Conservation (phyloP, 2,797 vertebrate genomes). For the Rhinella marina region DNA sequence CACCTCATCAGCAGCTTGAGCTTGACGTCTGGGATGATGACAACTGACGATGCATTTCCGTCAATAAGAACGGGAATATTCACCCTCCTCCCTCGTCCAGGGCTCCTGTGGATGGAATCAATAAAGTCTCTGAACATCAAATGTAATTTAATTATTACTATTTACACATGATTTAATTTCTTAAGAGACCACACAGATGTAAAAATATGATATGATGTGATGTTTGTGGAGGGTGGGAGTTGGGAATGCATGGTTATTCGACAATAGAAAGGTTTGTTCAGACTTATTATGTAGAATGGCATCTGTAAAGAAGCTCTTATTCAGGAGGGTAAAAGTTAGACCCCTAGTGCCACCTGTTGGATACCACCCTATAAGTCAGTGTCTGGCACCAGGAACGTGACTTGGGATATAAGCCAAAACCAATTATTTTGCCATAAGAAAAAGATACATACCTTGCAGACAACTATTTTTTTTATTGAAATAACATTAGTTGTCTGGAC, state of each 20-base stretch:
- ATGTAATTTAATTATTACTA: background rate
- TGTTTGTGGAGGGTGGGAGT: background rate
- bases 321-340: no score
- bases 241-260: background rate
- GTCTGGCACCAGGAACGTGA: no score
- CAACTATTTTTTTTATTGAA: no score
- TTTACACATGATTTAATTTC: no score
- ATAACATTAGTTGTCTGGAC: no score
- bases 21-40: conserved; percentile 37
- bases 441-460: no score
- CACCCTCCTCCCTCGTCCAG: background rate
- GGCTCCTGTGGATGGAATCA: conserved; percentile 24
- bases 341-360: no score
- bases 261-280: background rate
- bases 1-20: conserved; percentile 27
- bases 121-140: background rate
- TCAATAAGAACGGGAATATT: conserved; percentile 28
- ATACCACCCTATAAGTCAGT: no score
- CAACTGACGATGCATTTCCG: conserved; percentile 44
- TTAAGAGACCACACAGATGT: background rate
- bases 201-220: background rate
- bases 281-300: background rate
- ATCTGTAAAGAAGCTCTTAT: background rate
- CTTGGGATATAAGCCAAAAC: no score
- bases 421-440: no score